Evolutionary conservation across 2,797 vertebrate genomes (phyloP).

Genomic region (Crocidura indochinensis): DNA sequence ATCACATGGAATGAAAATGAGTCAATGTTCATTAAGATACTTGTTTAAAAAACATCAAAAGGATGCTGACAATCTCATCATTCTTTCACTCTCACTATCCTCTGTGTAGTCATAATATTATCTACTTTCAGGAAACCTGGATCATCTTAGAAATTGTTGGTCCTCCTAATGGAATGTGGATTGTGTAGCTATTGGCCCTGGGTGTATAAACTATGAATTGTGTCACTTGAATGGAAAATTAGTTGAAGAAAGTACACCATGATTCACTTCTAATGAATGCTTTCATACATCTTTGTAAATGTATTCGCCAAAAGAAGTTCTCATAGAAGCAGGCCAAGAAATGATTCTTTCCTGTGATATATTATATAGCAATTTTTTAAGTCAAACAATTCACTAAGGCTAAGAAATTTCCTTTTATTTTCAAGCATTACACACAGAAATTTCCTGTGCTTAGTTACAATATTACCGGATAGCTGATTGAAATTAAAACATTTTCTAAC

Average conservation of each 20-base stretch:
- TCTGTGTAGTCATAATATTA: constrained; percentile 75
- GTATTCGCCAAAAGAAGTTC: constrained; percentile 75
- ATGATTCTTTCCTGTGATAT: constrained; percentile 70
- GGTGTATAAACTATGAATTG: constrained; percentile 83
- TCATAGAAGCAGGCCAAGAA: constrained; percentile 75
- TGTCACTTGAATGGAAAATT: constrained; percentile 84
- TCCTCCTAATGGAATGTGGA: constrained; percentile 79
- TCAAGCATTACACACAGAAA: constrained; percentile 57
- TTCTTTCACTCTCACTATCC: constrained; percentile 57
- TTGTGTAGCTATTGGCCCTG: constrained; percentile 74
- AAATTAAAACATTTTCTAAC: constrained; percentile 62
- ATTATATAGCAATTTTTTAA: constrained; percentile 80
- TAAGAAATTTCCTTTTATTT: constrained; percentile 72
- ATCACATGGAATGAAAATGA: constrained; percentile 74
- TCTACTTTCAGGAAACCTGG: constrained; percentile 73
- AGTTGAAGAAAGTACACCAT: constrained; percentile 82
- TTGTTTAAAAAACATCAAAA: constrained; percentile 83
- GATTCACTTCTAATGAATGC: constrained; percentile 86
- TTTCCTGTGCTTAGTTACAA: constrained; percentile 55
- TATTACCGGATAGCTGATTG: constrained; percentile 27
- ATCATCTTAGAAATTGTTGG: constrained; percentile 74
- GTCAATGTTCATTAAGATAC: constrained; percentile 60
- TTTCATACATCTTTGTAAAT: constrained; percentile 79
- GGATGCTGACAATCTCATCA: constrained; percentile 59
- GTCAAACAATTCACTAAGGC: constrained; percentile 74